phyloP scores from a whole-genome alignment of 1,140 invertebrate species.

The Cyphomyrmex costatus region DNA sequence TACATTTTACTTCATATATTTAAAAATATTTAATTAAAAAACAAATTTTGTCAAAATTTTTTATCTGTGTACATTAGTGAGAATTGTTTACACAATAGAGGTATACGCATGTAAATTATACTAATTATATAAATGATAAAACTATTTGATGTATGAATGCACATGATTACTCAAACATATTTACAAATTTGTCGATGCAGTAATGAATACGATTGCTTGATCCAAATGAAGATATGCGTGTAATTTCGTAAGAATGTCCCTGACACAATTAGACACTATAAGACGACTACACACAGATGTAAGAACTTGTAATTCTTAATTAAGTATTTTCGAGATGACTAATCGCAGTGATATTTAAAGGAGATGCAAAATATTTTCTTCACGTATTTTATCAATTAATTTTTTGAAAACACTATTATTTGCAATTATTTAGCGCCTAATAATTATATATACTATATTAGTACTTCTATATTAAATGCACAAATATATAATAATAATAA shows the following conservation, averaged over 20 bases:
- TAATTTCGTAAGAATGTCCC: conserved; percentile 15
- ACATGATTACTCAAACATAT: background rate
- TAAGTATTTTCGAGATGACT: background rate
- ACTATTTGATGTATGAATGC: background rate
- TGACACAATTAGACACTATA: background rate
- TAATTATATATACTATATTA: background rate
- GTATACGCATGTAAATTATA: background rate
- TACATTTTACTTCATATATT: too few species aligned
- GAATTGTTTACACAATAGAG: background rate
- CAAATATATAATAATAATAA: background rate
- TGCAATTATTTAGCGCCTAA: background rate
- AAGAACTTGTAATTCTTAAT: conserved; percentile 23
- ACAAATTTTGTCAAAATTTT: background rate
- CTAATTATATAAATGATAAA: background rate
- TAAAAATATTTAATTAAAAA: background rate
- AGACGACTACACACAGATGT: background rate
- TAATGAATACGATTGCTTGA: background rate
- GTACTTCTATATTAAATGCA: background rate
- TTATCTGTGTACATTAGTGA: background rate
- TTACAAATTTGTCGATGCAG: background rate
- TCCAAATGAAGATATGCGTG: background rate
- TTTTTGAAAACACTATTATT: background rate
- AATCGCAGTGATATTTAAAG: background rate
- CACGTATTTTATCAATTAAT: background rate
- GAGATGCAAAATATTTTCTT: background rate